phyloP scores from a whole-genome alignment of 2,888 invertebrate genomes.

The Protodeltote pygarga region DNA sequence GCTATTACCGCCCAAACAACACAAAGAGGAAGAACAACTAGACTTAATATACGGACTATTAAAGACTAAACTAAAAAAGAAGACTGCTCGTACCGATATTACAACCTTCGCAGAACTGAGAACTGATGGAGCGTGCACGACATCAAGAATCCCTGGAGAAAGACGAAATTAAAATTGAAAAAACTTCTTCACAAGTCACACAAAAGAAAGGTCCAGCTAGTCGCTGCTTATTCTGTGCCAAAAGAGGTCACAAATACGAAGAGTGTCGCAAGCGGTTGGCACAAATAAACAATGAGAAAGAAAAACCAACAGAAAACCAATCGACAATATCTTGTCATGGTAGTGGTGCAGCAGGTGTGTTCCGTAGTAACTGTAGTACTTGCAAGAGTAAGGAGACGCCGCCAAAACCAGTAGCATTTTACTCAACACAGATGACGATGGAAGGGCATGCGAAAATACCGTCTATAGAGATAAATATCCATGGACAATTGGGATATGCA shows the following conservation, averaged over 20 bases:
- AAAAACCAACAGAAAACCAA: neutral
- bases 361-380: slow-evolving; percentile 7
- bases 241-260: neutral
- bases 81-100: neutral
- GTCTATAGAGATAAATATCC: neutral
- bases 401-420: slow-evolving; percentile 1
- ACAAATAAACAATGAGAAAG: neutral
- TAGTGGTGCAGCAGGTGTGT: slow-evolving; percentile 12
- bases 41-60: too few species aligned
- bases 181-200: neutral
- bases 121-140: neutral
- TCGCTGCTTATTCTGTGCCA: slow-evolving; percentile 3
- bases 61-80: too few species aligned
- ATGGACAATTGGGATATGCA: neutral
- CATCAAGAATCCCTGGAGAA: neutral
- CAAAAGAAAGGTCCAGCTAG: too few species aligned
- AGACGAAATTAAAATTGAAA: neutral
- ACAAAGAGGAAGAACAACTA: neutral
- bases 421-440: neutral
- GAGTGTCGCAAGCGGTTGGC: slow-evolving; percentile 1
- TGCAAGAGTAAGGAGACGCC: slow-evolving; percentile 9
- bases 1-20: neutral
- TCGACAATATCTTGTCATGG: slow-evolving; percentile 8
- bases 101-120: neutral
- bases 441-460: neutral